Evolutionary conservation across 2,888 invertebrate genomes (phyloP).

Genomic region (Timema podura): DNA sequence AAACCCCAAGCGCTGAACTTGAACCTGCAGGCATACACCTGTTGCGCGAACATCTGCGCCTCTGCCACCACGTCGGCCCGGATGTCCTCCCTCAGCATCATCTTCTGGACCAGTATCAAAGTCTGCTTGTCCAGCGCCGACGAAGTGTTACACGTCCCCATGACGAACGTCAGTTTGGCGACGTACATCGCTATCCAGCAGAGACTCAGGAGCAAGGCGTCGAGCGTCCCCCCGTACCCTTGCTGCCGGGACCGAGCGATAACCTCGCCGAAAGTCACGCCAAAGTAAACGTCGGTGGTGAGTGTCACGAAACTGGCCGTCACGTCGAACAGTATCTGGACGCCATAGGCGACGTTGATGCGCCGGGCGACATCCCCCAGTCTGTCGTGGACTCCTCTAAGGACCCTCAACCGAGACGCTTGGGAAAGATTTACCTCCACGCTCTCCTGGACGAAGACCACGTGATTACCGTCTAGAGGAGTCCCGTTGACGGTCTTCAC

Average conservation of each 20-base stretch:
- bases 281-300: constrained; percentile 10
- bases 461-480: neutral
- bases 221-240: neutral
- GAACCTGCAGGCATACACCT: neutral
- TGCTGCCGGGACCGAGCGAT: neutral
- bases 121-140: neutral
- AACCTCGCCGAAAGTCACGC: constrained; percentile 7
- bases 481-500: constrained; percentile 3
- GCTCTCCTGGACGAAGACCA: neutral
- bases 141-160: constrained; percentile 5
- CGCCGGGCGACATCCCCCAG: neutral
- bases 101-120: neutral
- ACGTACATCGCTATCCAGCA: neutral
- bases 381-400: neutral
- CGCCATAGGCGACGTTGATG: constrained; percentile 9
- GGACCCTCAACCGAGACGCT: neutral
- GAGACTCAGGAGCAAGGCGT: neutral
- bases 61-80: neutral
- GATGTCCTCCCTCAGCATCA: constrained; percentile 9
- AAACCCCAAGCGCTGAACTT: constrained; percentile 8
- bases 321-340: constrained; percentile 9
- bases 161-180: neutral
- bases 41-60: constrained; percentile 1
- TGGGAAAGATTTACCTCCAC: neutral
- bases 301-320: neutral